Conservation (phyloP, 35 echinoderm and acorn worm species). For the Heliocidaris erythrogramma region DNA sequence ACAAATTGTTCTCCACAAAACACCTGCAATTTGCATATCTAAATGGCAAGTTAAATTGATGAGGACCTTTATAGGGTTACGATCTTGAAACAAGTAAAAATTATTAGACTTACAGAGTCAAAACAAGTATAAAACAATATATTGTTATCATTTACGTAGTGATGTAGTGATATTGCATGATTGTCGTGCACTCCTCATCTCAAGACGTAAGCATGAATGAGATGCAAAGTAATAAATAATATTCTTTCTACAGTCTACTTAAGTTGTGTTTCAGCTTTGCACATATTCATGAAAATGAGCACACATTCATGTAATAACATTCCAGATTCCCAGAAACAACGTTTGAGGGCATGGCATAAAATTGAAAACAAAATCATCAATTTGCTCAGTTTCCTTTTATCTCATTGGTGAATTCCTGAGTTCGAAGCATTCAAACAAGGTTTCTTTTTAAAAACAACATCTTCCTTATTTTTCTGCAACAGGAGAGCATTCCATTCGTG, state of each 20-base stretch:
- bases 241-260: not conserved
- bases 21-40: not conserved
- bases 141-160: not conserved
- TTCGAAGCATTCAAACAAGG: slow-evolving; percentile 38
- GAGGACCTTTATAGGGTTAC: not conserved
- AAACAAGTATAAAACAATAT: not conserved
- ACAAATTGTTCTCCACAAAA: not conserved
- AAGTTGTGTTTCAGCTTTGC: not conserved
- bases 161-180: not conserved
- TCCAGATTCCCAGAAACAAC: not conserved
- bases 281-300: not conserved
- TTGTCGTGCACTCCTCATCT: not conserved
- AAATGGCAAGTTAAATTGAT: slow-evolving; percentile 21
- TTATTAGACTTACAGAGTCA: too few relatives aligned
- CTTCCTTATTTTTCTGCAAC: not conserved
- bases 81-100: not conserved
- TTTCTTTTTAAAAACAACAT: slow-evolving; percentile 4
- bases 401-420: slow-evolving; percentile 15
- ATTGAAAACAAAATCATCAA: not conserved
- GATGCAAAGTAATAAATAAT: not conserved
- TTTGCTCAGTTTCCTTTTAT: slow-evolving; percentile 6
- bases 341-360: not conserved
- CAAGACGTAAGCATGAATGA: not conserved
- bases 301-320: not conserved
- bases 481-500: not conserved